phyloP scores from a whole-genome alignment of 2,888 invertebrate species.

The Desoria tigrina region DNA sequence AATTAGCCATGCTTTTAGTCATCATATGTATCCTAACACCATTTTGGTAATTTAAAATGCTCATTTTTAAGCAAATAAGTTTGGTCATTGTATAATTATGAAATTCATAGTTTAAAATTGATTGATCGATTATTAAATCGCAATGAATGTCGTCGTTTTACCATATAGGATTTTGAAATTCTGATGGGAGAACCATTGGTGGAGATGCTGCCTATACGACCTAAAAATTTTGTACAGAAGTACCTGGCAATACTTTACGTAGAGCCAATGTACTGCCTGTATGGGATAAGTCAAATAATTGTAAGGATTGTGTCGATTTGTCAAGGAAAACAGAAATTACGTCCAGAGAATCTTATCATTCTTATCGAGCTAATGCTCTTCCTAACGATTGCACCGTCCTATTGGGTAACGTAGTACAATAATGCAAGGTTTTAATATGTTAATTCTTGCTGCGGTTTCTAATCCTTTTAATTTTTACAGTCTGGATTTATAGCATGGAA shows the following conservation, averaged over 20 bases:
- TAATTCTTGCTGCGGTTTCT: too few species aligned
- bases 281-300: slow-evolving; percentile 31
- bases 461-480: background rate
- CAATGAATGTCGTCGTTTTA: slow-evolving; percentile 56
- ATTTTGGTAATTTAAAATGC: background rate
- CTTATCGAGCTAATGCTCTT: slow-evolving; percentile 33
- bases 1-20: slow-evolving; percentile 54
- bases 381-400: slow-evolving; percentile 27
- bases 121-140: slow-evolving; percentile 62
- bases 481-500: slow-evolving; percentile 37
- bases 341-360: slow-evolving; percentile 35
- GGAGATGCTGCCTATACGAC: slow-evolving; percentile 56
- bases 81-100: slow-evolving; percentile 42
- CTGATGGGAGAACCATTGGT: slow-evolving; percentile 44
- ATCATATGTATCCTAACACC: slow-evolving; percentile 55
- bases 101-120: slow-evolving; percentile 59
- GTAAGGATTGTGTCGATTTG: slow-evolving; percentile 28
- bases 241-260: slow-evolving; percentile 22
- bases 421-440: background rate
- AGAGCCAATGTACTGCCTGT: slow-evolving; percentile 30
- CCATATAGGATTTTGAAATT: slow-evolving; percentile 37
- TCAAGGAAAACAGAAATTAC: slow-evolving; percentile 31
- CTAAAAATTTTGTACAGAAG: slow-evolving; percentile 55
- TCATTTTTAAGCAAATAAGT: slow-evolving; percentile 54
- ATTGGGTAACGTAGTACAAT: slow-evolving; percentile 23